phyloP scores from a whole-genome alignment of 1,140 invertebrate species.

The Drosophila yakuba region DNA sequence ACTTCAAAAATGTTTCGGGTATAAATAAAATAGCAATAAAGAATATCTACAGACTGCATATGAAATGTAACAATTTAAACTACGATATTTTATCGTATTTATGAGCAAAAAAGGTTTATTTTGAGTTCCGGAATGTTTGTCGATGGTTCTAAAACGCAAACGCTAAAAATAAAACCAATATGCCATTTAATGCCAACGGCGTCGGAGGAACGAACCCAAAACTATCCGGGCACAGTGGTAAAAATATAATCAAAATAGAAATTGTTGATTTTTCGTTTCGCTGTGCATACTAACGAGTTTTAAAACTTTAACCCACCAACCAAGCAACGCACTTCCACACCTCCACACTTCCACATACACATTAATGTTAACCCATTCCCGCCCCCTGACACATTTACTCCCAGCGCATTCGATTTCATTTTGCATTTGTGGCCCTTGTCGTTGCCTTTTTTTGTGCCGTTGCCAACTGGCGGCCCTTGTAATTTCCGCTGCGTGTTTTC shows the following conservation, averaged over 20 bases:
- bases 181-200: constrained; percentile 42
- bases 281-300: constrained; percentile 80
- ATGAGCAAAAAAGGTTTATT: constrained; percentile 4
- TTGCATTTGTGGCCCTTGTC: constrained; percentile 68
- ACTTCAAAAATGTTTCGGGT: neutral
- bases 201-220: constrained; percentile 15
- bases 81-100: neutral
- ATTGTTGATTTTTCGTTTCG: constrained; percentile 83
- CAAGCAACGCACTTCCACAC: constrained; percentile 24
- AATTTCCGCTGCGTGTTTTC: constrained; percentile 69
- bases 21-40: no score
- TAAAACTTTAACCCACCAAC: constrained; percentile 60
- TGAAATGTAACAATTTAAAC: neutral
- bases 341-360: constrained; percentile 23
- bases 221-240: constrained; percentile 46
- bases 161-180: constrained; percentile 13
- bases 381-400: constrained; percentile 55
- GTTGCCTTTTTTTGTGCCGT: constrained; percentile 33
- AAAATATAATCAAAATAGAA: constrained; percentile 78
- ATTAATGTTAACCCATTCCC: constrained; percentile 59
- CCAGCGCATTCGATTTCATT: constrained; percentile 75
- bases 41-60: no score
- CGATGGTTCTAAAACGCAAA: neutral
- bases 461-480: constrained; percentile 77
- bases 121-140: neutral